Base-by-base conservation (phyloP, 64 coral and sea anemone genomes). In the Catalaphyllia jardinei region DNA sequence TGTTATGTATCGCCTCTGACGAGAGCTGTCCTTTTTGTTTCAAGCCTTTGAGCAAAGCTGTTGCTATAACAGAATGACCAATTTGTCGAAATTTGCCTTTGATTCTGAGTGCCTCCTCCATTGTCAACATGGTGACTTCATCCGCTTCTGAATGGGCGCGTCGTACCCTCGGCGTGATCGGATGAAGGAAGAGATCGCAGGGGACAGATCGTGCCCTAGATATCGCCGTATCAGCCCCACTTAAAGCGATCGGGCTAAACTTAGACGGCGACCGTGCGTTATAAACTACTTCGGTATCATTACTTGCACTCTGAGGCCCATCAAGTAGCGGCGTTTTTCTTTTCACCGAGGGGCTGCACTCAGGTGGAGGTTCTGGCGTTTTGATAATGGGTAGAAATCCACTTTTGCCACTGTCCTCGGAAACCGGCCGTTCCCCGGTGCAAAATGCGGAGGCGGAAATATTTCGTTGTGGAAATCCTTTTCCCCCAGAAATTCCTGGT, bases 11-110 rank as follows among this genome's bases (percentile, higher is more conserved):
- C 1, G 91, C 91, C 30, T 93, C 91, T 3, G 91, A 88, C n/a
- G 86, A 82, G n/a, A 93, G 76, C 29, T 93, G 76, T 63, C 77
- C 86, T 52, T 75, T 80, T 31, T 87, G 86, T 31, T 73, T 80
- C 13, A 93, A 71, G 4, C 91, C 91, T 17, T 93, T 93, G 9
- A 93, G 82, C 24, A 93, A 63, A 75, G 91, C 91, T 7, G 91
- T 88, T 3, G 91, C 91, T 13, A 93, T 93, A 29, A 93, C 79
- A 29, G 91, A 88, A 74, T 93, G 91, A 19, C 91, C 91, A 75
- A 93, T 93, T 76, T 93, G 91, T 17, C 91, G 86, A 57, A 93
- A 93, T 62, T 93, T 93, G 19, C 91, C 91, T 76, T 93, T 93
- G 30, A 93, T 93, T 20, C 91, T 72, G 67, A 93, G 42, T 0